phyloP scores from a whole-genome alignment of 2,888 invertebrate genomes.

The Pseudanteris insignis region DNA sequence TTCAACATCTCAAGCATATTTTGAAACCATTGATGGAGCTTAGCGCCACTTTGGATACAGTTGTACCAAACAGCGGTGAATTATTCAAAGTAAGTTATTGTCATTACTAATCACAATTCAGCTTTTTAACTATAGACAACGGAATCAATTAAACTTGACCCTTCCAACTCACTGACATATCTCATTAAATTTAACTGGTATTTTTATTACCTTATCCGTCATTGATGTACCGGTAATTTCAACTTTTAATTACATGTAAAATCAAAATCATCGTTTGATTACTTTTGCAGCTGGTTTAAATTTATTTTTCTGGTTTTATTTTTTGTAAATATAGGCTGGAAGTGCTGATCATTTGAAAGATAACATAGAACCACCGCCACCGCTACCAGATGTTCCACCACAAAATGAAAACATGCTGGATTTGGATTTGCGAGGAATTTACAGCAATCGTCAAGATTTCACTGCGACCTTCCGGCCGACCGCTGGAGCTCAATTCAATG shows the following conservation, averaged over 20 bases:
- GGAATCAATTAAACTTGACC: constrained; percentile 23
- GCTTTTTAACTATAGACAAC: constrained; percentile 7
- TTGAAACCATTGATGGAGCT: constrained; percentile 89
- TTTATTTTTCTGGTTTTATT: too few species aligned
- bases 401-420: constrained; percentile 65
- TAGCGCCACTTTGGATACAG: constrained; percentile 83
- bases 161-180: constrained; percentile 18
- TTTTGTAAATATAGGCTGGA: constrained; percentile 51
- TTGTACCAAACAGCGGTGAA: constrained; percentile 69
- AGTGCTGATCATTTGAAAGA: constrained; percentile 59
- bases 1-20: constrained; percentile 85
- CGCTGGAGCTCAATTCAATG: constrained; percentile 65
- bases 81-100: constrained; percentile 61
- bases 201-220: too few species aligned
- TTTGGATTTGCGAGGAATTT: constrained; percentile 78
- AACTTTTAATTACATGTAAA: too few species aligned
- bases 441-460: constrained; percentile 81
- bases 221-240: too few species aligned
- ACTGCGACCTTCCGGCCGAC: constrained; percentile 76
- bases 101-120: constrained; percentile 11
- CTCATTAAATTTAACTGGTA: constrained; percentile 14
- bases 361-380: constrained; percentile 26
- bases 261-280: too few species aligned
- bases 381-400: constrained; percentile 47
- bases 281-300: too few species aligned